These are phyloP conservation scores for Oxyruncus cristatus DNA, from an alignment of 2,113 vertebrate genomes.

Conservation along the genomic window DNA sequence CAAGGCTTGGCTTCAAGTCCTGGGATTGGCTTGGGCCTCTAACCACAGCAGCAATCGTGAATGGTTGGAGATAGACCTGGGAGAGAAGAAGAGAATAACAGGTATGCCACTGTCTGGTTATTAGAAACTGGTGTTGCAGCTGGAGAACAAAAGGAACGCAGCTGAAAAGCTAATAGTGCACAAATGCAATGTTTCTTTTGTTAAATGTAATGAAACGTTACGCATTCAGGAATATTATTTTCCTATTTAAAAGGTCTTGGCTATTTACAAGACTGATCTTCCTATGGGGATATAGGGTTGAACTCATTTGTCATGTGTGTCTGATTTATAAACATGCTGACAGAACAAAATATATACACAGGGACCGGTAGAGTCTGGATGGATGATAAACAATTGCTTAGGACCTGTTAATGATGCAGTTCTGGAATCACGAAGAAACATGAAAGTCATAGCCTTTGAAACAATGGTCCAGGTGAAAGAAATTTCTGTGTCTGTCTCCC, in stretches of 20 bases:
- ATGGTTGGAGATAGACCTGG: constrained; percentile 83
- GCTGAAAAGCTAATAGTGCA: background rate
- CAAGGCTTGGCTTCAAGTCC: constrained; percentile 63
- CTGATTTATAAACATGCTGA: background rate
- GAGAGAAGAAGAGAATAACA: constrained; percentile 83
- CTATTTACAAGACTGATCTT: background rate
- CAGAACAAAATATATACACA: background rate
- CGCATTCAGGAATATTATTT: background rate
- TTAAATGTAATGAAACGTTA: background rate
- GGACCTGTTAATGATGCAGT: background rate
- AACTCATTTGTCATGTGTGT: background rate
- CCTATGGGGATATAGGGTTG: background rate
- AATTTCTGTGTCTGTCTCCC: background rate
- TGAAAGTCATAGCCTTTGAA: background rate
- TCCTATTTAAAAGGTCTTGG: background rate
- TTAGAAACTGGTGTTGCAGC: background rate
- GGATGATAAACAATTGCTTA: background rate
- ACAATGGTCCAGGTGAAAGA: background rate
- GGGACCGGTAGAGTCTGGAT: background rate
- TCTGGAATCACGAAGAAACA: background rate
- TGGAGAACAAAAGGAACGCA: background rate
- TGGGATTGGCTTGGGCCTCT: constrained; percentile 69
- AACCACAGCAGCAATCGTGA: constrained; percentile 64
- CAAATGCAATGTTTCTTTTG: background rate
- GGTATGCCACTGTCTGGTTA: constrained; percentile 50